Conservation (phyloP, 2,113 vertebrate species). For the Alligator mississippiensis region DNA sequence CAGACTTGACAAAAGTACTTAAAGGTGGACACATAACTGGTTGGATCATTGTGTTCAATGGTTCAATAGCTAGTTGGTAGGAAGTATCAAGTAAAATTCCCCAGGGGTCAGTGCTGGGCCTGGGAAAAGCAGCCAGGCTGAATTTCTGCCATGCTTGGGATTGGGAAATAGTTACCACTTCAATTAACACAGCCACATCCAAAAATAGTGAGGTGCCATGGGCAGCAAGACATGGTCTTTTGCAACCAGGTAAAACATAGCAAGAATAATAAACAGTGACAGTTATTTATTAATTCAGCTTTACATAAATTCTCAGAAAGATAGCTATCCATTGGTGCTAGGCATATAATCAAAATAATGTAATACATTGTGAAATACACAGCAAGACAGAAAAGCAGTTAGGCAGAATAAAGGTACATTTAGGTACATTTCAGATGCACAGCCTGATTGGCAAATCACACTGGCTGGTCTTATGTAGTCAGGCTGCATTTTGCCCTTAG, state of each 20-base stretch:
- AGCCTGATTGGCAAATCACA: accelerated
- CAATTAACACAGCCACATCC: accelerated
- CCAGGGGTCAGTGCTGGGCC: background rate
- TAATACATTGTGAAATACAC: background rate
- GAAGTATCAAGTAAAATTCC: too few species aligned
- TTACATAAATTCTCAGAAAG: background rate
- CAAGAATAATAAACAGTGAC: background rate
- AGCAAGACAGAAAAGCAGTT: background rate
- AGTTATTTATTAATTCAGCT: background rate
- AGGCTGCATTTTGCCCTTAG: background rate
- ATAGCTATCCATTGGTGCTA: too few species aligned
- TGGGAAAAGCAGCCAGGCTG: background rate
- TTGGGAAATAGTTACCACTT: background rate
- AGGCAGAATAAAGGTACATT: background rate
- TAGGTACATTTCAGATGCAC: background rate
- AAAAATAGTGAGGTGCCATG: background rate
- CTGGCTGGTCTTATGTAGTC: background rate
- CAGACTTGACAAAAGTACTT: too few species aligned
- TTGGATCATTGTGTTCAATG: too few species aligned
- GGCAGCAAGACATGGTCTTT: background rate
- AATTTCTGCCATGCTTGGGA: background rate
- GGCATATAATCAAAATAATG: background rate
- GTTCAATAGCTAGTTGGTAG: too few species aligned
- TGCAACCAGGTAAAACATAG: accelerated
- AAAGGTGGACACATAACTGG: too few species aligned